Conservation (phyloP, 2,797 vertebrate genomes). For the Gymnocypris eckloni region DNA sequence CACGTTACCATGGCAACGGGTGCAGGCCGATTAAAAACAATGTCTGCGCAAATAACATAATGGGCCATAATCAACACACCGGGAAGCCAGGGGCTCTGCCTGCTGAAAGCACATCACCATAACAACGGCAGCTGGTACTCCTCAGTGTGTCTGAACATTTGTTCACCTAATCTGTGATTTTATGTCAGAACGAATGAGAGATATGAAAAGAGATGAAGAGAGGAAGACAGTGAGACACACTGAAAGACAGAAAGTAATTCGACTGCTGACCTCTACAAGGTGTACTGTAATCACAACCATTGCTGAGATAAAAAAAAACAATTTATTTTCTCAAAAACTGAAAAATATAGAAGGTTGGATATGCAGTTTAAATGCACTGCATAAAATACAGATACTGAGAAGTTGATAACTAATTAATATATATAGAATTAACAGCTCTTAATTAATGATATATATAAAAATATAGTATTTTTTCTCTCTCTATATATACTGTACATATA, state of each 20-base stretch:
- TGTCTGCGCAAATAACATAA: slow-evolving; percentile 68
- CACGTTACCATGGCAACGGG: slow-evolving; percentile 60
- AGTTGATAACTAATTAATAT: background rate
- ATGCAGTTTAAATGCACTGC: background rate
- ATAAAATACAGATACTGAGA: background rate
- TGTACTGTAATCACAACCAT: slow-evolving; percentile 28
- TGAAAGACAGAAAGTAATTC: background rate
- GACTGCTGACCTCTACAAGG: slow-evolving; percentile 28
- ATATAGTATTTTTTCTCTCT: too few species aligned
- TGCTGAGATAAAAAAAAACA: background rate
- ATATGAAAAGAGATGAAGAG: background rate
- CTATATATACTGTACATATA: too few species aligned
- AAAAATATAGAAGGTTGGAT: background rate
- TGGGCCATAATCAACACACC: slow-evolving; percentile 69
- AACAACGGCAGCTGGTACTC: slow-evolving; percentile 67
- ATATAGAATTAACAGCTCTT: too few species aligned
- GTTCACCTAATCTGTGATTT: slow-evolving; percentile 54
- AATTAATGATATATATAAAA: too few species aligned
- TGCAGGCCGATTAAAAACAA: slow-evolving; percentile 69
- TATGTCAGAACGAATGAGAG: slow-evolving; percentile 21
- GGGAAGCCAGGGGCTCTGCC: slow-evolving; percentile 62
- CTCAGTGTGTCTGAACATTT: slow-evolving; percentile 49
- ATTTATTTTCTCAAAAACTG: background rate
- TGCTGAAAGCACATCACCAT: slow-evolving; percentile 68
- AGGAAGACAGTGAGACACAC: background rate